Conservation (phyloP, 2,888 invertebrate genomes). For the Ophion slaviceki region DNA sequence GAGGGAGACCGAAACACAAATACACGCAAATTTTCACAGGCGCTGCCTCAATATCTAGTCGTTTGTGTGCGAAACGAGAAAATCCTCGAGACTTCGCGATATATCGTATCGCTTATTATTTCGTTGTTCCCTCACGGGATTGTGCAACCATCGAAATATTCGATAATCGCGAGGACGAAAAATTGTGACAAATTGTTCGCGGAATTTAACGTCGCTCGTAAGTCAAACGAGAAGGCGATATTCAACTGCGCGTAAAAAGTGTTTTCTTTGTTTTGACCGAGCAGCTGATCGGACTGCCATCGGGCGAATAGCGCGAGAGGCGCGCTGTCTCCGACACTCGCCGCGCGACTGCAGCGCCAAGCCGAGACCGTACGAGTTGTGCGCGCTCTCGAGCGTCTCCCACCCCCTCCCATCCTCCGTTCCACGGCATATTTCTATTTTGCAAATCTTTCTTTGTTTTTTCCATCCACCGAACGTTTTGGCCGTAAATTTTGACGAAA, state of each 20-base stretch:
- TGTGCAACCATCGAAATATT: not conserved
- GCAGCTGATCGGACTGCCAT: conserved; percentile 68
- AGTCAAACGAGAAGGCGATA: not conserved
- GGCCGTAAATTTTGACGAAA: no score
- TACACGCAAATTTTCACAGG: no score
- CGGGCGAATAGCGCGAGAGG: conserved; percentile 23
- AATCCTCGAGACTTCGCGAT: no score
- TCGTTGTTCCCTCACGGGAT: not conserved
- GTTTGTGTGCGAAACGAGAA: no score
- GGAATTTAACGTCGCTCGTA: not conserved
- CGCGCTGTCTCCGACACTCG: not conserved
- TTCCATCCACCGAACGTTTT: not conserved
- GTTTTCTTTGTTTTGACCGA: conserved; percentile 68
- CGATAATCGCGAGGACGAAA: not conserved
- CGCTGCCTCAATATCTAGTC: no score
- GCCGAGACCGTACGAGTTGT: not conserved
- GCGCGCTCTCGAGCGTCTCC: not conserved
- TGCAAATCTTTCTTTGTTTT: not conserved
- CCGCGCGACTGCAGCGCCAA: conserved; percentile 27
- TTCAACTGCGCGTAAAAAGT: conserved; percentile 24
- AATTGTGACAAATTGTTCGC: not conserved
- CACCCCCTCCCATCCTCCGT: not conserved
- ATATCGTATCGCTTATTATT: not conserved
- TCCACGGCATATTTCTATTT: not conserved
- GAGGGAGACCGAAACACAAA: no score